Evolutionary conservation across 2,888 invertebrate species (phyloP), one percentile per base, ranked within the genome.

Genomic region (Oeneis ivallda): DNA sequence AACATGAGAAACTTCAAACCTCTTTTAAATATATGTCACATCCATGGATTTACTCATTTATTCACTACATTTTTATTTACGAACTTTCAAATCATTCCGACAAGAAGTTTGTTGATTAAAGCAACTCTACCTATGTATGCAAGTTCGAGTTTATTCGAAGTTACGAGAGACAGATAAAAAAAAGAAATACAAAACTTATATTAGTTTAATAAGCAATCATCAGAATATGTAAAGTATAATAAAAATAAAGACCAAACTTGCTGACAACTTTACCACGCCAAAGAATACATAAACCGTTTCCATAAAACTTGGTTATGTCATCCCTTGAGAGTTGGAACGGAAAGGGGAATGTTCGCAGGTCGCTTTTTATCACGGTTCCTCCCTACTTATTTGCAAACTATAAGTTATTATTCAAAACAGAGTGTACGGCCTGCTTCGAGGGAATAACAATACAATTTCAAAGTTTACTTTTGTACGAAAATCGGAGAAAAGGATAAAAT

Each of bases 281-380:
- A 58, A 43, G 13, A 45, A 32, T n/a, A 58, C 19, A 45, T 58
- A 39, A 41, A 58, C 45, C 43, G 45, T n/a, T 45, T 45, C 15
- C 15, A 32, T 45, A 58, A 45, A 58, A 58, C 13, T 58, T 58
- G 13, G 19, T 41, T 37, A 37, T 19, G 15, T 45, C 32, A 13
- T 26, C 58, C 58, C 58, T 58, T 26, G 58, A n/a, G n/a, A n/a
- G n/a, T n/a, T n/a, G n/a, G 43, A 45, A 58, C 15, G 45, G 58
- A 8, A 50, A 26, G 26, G 45, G 43, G 45, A 58, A 26, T n/a
- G n/a, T 58, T 19, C 15, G n/a, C 58, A 15, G 45, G 15, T 32
- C n/a, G 19, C 45, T 7, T 15, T 58, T 58, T 56, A 56, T 56
- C 45, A 45, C 15, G 11, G 39, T 58, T 45, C 4, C 32, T 58